Evolutionary conservation across 2,888 invertebrate species (phyloP), one percentile per base, ranked within the genome.

Genomic region (Prenolepis imparis): DNA sequence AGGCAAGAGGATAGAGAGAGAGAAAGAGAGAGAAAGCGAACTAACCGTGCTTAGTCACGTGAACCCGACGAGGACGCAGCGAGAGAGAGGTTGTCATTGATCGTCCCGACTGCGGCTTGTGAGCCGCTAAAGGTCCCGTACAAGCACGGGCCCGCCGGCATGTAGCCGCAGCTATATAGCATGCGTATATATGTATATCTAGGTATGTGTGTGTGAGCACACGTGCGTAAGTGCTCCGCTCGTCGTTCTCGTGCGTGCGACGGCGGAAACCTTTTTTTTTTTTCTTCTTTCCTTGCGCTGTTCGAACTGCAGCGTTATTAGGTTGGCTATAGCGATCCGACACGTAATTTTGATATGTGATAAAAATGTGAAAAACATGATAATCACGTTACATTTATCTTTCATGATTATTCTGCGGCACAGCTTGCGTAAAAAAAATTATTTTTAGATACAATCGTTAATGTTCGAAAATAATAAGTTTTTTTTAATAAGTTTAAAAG

Each of bases 81-180:
- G 89, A 75, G 90, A 84, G 89, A 88, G 92, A 93, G 90, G 91
- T 94, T 94, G 94, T 94, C 94, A 94, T 94, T 94, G 94, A 94
- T 94, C 94, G 94, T 93, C 92, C 92, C 92, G 92, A 92, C 92
- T 90, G 86, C 89, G 92, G 91, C 89, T 91, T 92, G 90, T 90
- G 92, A 93, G 94, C 93, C 93, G 93, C 93, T 94, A 94, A 94
- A 94, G 94, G 94, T 94, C 94, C 94, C 94, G 94, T 94, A 94
- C 94, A 93, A 93, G 94, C 91, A 93, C 91, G 91, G 91, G 91
- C 93, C 90, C 91, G 91, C 90, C 91, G 90, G 89, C 90, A 81
- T 83, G 77, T 84, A 83, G 80, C 70, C 81, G 84, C 78, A 82
- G 84, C 67, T 57, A 68, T 39, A 72, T 73, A 55, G 59, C 39